Evolutionary conservation across 30 jellyfish, hydroid and myxozoan species (phyloP).

Genomic region (Aurelia sp.): DNA sequence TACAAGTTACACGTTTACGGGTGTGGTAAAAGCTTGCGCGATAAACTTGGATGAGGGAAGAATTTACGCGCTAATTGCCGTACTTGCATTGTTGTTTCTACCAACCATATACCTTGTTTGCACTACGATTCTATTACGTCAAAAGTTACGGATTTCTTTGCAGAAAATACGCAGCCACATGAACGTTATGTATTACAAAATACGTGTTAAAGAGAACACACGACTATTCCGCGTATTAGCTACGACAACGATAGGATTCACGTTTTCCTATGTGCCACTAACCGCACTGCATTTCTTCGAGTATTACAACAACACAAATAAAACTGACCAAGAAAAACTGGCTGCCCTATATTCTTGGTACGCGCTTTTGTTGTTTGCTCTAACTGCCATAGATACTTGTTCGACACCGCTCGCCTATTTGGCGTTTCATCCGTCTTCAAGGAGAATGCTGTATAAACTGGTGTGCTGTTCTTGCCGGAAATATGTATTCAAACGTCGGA

Average conservation of each 20-base stretch:
- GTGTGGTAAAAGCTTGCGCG: slow-evolving; percentile 3
- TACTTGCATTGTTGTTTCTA: slow-evolving; percentile 10
- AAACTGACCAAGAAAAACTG: not conserved
- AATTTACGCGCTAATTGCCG: not conserved
- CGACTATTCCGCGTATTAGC: slow-evolving; percentile 28
- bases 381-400: slow-evolving; percentile 50
- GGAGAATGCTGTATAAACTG: slow-evolving; percentile 34
- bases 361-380: slow-evolving; percentile 25
- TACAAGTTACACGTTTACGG: not conserved
- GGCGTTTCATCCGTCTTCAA: slow-evolving; percentile 33
- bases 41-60: not conserved
- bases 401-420: slow-evolving; percentile 44
- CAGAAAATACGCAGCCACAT: slow-evolving; percentile 9
- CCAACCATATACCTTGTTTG: slow-evolving; percentile 32
- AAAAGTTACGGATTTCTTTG: slow-evolving; percentile 1
- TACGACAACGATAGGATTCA: slow-evolving; percentile 34
- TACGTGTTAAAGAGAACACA: slow-evolving; percentile 24
- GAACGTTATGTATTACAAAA: slow-evolving; percentile 1
- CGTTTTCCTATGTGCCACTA: slow-evolving; percentile 47
- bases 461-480: slow-evolving; percentile 8
- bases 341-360: slow-evolving; percentile 49
- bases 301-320: not conserved
- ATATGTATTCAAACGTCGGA: slow-evolving; percentile 12
- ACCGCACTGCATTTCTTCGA: slow-evolving; percentile 23
- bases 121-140: slow-evolving; percentile 8